phyloP scores from a whole-genome alignment of 1,140 invertebrate species.

The Dolichoris vasculosae region DNA sequence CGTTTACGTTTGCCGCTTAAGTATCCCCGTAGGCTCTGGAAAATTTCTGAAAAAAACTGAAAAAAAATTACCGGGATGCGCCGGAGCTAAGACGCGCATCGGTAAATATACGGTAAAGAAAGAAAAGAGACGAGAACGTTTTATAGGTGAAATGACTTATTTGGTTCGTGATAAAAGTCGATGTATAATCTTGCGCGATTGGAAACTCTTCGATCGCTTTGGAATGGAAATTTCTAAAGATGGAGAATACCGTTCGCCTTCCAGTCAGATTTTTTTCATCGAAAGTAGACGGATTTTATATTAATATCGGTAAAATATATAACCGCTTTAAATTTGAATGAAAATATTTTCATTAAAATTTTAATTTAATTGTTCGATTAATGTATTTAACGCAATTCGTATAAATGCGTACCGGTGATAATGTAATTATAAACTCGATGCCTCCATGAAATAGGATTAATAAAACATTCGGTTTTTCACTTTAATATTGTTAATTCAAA shows the following conservation, averaged over 20 bases:
- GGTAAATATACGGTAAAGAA: neutral
- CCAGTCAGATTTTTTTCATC: neutral
- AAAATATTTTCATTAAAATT: too few relatives aligned
- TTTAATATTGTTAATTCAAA: too few relatives aligned
- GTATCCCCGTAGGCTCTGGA: conserved; percentile 8
- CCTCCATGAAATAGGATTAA: too few relatives aligned
- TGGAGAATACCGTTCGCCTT: neutral
- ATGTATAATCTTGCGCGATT: conserved; percentile 7
- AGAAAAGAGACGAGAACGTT: neutral
- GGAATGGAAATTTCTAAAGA: neutral
- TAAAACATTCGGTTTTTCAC: too few relatives aligned
- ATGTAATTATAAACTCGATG: too few relatives aligned
- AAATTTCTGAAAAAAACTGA: too few relatives aligned
- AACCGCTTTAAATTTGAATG: neutral
- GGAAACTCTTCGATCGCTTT: neutral
- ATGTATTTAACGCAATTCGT: too few relatives aligned
- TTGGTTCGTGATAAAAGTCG: neutral
- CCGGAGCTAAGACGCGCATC: neutral
- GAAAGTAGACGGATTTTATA: neutral
- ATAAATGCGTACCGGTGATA: too few relatives aligned
- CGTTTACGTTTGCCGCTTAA: neutral
- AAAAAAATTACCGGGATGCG: neutral
- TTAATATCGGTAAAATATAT: neutral
- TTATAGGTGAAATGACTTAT: conserved; percentile 10
- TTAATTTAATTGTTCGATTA: too few relatives aligned